Conservation (phyloP, 2,888 invertebrate species). For the Pycnomerus fuliginosus region DNA sequence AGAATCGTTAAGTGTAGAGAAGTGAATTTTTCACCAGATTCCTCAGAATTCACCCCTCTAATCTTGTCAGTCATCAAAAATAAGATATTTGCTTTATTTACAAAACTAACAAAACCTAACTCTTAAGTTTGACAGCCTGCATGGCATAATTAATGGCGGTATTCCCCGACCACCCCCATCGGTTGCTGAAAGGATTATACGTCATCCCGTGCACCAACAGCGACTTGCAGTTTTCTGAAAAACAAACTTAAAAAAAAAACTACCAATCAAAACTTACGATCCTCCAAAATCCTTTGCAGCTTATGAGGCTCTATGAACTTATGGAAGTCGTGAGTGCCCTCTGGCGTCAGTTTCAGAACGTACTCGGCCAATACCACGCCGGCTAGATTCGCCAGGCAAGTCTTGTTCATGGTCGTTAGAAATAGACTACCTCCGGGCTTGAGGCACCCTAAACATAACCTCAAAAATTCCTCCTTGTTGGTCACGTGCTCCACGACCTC, state of each 20-base stretch:
- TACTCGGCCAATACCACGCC: conserved; percentile 78
- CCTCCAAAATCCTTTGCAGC: conserved; percentile 68
- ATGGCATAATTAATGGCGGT: conserved; percentile 75
- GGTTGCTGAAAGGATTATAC: conserved; percentile 69
- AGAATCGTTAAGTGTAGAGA: no score
- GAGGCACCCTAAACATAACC: conserved; percentile 59
- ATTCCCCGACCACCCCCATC: conserved; percentile 73
- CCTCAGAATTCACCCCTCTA: no score
- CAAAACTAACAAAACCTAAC: no score
- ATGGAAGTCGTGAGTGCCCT: conserved; percentile 88
- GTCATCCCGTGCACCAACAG: conserved; percentile 73
- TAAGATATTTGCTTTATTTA: no score
- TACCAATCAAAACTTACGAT: no score
- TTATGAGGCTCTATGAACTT: conserved; percentile 83
- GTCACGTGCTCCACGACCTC: conserved; percentile 89
- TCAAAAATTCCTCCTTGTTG: conserved; percentile 69
- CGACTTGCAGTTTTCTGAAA: conserved; percentile 71
- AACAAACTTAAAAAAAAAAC: no score
- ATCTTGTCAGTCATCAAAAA: no score
- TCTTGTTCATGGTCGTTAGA: conserved; percentile 68
- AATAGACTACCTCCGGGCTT: conserved; percentile 59
- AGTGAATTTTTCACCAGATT: no score
- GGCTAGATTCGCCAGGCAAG: conserved; percentile 63
- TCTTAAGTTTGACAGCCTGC: conserved; percentile 70
- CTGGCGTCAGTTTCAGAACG: conserved; percentile 69